Base-by-base conservation (phyloP, 1,140 invertebrate species). In the Sarcophaga peregrina region DNA sequence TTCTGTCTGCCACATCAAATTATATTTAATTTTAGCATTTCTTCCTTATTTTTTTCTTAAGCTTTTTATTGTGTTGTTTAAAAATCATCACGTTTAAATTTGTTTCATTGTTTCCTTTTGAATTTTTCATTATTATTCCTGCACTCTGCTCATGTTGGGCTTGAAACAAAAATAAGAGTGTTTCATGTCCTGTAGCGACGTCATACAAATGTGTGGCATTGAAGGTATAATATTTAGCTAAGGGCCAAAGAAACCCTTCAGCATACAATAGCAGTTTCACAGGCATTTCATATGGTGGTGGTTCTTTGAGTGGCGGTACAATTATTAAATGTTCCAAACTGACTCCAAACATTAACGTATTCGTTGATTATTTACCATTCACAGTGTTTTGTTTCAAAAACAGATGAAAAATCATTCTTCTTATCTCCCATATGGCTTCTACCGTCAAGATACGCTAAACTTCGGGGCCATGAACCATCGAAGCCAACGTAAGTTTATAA, bases 101-200 rank as follows among this genome's bases (percentile, higher is more conserved):
- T 82, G 8, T 47, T 74, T 50, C 6, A 25, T 17, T 68, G 48
- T 68, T 74, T 72, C 48, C 52, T 68, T 68, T 37, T 54, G 17
- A n/a, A 47, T 62, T 54, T 81, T 45, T 10, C 46, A 45, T 45
- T 58, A 8, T 45, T 45, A 8, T 78, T 52, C 17, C 8, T 78
- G 3, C 20, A n/a, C 20, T 50, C 17, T 52, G 15, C 75, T 50
- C 20, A 72, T 25, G 7, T 9, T 25, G 37, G 15, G 17, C 74
- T 58, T 4, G 54, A 13, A 58, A 37, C 25, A 37, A 37, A 37
- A 37, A 17, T 47, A 78, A 78, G 50, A 97, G 96, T 98, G 96
- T 88, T 97, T 96, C n/a, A 94, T 94, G 9, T 94, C 94, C 3
- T 98, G 96, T 87, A 96, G 96, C 6, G 93, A 93, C 88, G 96